Conservation (phyloP, 2,888 invertebrate genomes). For the Tiliacea citrago region DNA sequence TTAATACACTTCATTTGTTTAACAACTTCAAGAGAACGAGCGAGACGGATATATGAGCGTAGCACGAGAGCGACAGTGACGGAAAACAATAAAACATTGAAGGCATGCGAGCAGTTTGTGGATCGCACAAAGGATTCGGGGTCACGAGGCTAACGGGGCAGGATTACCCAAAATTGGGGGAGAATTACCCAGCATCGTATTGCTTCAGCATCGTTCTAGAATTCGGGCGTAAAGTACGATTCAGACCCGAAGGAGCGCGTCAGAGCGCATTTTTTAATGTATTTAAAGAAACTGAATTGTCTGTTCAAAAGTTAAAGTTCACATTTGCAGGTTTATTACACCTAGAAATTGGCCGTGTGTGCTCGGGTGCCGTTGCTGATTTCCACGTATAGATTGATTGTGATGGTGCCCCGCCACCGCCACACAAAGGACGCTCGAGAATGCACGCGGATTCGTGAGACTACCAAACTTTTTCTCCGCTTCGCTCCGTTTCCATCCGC, state of each 20-base stretch:
- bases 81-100: constrained; percentile 77
- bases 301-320: background rate
- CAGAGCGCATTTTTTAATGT: background rate
- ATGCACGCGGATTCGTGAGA: background rate
- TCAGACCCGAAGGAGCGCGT: background rate
- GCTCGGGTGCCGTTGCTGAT: background rate
- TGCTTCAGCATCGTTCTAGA: background rate
- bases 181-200: constrained; percentile 34
- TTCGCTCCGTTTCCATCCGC: too few relatives aligned
- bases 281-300: background rate
- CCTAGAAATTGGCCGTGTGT: background rate
- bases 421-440: background rate
- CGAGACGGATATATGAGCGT: constrained; percentile 61
- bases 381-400: background rate
- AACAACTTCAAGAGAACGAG: constrained; percentile 70
- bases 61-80: constrained; percentile 66
- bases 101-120: constrained; percentile 81
- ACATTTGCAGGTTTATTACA: background rate
- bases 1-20: constrained; percentile 70
- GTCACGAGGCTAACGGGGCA: constrained; percentile 70
- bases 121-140: constrained; percentile 84
- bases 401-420: background rate
- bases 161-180: constrained; percentile 73
- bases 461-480: too few relatives aligned
- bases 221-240: background rate